Evolutionary conservation across 2,888 invertebrate genomes (phyloP).

Genomic region (Odontocerum albicorne): DNA sequence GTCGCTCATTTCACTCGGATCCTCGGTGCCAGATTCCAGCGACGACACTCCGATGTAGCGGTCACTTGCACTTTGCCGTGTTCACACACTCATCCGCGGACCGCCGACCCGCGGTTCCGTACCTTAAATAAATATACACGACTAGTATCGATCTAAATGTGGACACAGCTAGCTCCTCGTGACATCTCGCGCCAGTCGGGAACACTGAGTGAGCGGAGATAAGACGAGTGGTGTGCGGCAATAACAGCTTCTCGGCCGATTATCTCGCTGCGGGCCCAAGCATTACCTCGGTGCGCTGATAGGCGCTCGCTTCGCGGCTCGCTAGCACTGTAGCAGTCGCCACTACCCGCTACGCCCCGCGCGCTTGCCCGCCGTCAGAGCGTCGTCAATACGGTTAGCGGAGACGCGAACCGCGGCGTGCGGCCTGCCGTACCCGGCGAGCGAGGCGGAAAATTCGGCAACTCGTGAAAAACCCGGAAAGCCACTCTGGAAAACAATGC

Average conservation of each 20-base stretch:
- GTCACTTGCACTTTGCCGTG: constrained; percentile 39
- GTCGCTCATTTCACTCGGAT: constrained; percentile 69
- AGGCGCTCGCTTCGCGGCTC: not conserved
- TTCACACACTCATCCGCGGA: constrained; percentile 50
- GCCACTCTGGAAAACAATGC: no score
- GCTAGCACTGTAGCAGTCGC: no score
- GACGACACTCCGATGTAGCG: constrained; percentile 28
- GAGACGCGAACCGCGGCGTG: not conserved
- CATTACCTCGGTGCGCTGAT: constrained; percentile 4
- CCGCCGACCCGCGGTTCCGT: constrained; percentile 59
- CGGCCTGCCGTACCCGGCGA: no score
- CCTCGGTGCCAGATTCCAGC: constrained; percentile 26
- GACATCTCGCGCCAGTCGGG: constrained; percentile 29
- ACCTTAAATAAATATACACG: constrained; percentile 49
- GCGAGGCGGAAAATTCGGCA: no score
- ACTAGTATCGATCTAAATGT: constrained; percentile 33
- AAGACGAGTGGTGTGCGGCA: not conserved
- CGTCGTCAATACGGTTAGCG: constrained; percentile 3
- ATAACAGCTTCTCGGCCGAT: constrained; percentile 9
- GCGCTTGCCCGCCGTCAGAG: constrained; percentile 7
- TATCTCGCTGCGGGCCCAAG: not conserved
- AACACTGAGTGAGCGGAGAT: constrained; percentile 8
- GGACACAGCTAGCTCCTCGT: constrained; percentile 29
- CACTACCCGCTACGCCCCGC: no score
- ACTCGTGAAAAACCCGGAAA: no score